Evolutionary conservation across 2,888 invertebrate species (phyloP), one percentile per base, ranked within the genome.

Genomic region (Colletes collaris): DNA sequence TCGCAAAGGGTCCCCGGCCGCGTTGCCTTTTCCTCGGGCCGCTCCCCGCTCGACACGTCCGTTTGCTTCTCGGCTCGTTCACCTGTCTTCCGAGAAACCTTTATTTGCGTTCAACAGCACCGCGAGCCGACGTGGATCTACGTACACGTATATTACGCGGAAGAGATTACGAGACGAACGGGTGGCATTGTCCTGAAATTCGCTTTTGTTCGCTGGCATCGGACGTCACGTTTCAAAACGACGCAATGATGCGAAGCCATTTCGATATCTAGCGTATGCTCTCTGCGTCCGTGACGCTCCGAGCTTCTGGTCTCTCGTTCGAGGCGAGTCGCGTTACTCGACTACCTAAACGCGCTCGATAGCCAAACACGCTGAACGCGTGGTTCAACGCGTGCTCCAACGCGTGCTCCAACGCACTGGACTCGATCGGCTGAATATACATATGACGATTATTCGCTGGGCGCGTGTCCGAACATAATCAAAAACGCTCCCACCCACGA

Each of bases 61-160:
- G 73, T 68, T 63, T 53, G 63, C 69, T 67, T 37, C 49, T 27
- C 70, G 62, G 40, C 65, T 81, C 68, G 50, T 70, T 55, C 64
- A 53, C 67, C 76, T 81, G 71, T 62, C 77, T 73, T 67, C 72
- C 53, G 70, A 64, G 68, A 68, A 73, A 64, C 77, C 56, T 78
- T 50, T 75, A 59, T 75, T 75, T 75, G 63, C 75, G 56, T 55
- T 68, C 68, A 49, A 44, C 66, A 37, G 27, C 11, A 27, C n/a
- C 58, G 46, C 49, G 49, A 56, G 7, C 49, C 62, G 19, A 44
- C 44, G 58, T 37, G 58, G 8, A n/a, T 16, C 7, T 8, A 19
- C 53, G 40, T 59, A 37, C 58, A 19, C 52, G 52, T 35, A 64
- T 58, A 50, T 64, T 65, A 65, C 71, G 64, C 64, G 71, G 64